Conservation (phyloP, 1,140 invertebrate species). For the Parapsyche elsis region DNA sequence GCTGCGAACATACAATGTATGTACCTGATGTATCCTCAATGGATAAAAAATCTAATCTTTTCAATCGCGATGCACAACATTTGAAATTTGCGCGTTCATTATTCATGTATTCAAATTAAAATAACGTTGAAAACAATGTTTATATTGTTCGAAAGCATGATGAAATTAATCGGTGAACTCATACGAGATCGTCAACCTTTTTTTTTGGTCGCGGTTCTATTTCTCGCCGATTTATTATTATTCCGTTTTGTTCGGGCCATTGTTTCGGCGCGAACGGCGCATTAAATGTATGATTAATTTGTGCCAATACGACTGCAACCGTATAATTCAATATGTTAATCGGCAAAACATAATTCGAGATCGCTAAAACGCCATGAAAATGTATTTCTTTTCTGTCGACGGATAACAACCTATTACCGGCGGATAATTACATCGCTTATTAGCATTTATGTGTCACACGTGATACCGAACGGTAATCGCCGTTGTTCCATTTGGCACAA, state of each 20-base stretch:
- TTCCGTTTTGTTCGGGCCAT: not conserved
- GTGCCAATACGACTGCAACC: constrained; percentile 32
- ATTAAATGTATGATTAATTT: constrained; percentile 37
- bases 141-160: not conserved
- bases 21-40: too few species aligned
- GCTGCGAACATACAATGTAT: too few species aligned
- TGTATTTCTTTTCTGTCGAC: constrained; percentile 20
- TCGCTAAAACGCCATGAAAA: constrained; percentile 20
- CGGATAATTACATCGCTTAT: constrained; percentile 17
- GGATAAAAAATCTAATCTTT: too few species aligned
- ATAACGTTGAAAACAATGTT: constrained; percentile 15
- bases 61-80: not conserved
- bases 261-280: constrained; percentile 9
- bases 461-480: constrained; percentile 2
- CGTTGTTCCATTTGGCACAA: not conserved
- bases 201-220: not conserved
- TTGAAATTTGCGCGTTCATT: not conserved
- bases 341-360: constrained; percentile 10
- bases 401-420: constrained; percentile 2
- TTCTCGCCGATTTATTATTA: constrained; percentile 2
- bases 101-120: constrained; percentile 21
- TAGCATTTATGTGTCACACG: constrained; percentile 24
- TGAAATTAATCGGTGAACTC: too few species aligned
- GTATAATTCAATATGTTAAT: constrained; percentile 39
- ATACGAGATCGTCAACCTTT: too few species aligned